Base-by-base conservation (phyloP, 2,888 invertebrate genomes). In the Exocentrus adspersus region DNA sequence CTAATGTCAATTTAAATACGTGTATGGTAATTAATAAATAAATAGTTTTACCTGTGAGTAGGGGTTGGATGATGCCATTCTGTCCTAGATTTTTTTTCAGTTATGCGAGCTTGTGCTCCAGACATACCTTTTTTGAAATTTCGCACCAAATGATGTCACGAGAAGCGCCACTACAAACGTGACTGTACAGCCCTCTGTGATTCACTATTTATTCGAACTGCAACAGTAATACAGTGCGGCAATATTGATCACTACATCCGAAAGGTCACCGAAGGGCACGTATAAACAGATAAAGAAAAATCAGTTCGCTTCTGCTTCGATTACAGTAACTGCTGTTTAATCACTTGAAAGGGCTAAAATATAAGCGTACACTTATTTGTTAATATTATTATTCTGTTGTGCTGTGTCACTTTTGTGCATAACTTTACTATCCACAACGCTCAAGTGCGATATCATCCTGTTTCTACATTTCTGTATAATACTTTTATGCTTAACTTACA, bases 1-100 rank as follows among this genome's bases (percentile, higher is more conserved):
- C 1, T 12, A 41, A 41, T 7, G 9, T 2, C 17, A 37, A 4
- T 21, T 32, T 32, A 61, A 17, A 10, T 4, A 32, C 9, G n/a
- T 19, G 14, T 7, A 6, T 46, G 7, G 24, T 24, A 24, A 5
- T 24, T 24, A 5, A 7, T 24, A 24, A 24, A 24, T 24, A 6
- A 37, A 9, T 20, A 7, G 24, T 79, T 77, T 85, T 83, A 94
- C 95, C 95, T 83, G 95, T 95, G 67, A 96, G 87, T 65, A 95
- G 86, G 56, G 95, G 95, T 85, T 95, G 95, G 72, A 95, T 92
- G 77, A 95, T 91, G 74, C 91, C 90, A 85, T 93, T 93, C 81
- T 92, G 91, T 57, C 88, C 85, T 72, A 87, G 85, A n/a, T 83
- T 86, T 86, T 77, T 71, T 74, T 17, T 65, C 70, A 16, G 67